Conservation (phyloP, 2,797 vertebrate species). For the Myotis vivesi region DNA sequence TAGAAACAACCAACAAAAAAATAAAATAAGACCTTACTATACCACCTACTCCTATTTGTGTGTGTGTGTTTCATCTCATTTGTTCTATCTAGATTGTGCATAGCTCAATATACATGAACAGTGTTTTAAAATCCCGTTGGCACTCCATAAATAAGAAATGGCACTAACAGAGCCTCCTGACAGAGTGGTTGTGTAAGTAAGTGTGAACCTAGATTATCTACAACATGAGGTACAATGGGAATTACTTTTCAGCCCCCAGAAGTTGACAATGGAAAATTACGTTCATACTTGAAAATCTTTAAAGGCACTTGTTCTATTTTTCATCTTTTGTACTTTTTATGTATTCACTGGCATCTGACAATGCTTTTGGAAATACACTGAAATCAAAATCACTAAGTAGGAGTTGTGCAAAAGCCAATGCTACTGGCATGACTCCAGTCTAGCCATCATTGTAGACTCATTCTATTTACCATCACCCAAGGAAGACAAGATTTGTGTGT, state of each 20-base stretch:
- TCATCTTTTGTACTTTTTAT: neutral
- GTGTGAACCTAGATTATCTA: neutral
- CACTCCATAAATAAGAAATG: neutral
- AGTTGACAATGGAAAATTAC: constrained; percentile 1
- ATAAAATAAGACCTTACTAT: neutral
- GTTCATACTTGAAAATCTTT: neutral
- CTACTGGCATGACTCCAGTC: neutral
- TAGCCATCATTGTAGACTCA: neutral
- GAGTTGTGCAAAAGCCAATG: neutral
- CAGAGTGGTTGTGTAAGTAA: neutral
- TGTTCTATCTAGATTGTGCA: neutral
- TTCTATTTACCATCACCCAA: neutral
- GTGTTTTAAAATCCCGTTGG: neutral
- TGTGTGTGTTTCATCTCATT: neutral
- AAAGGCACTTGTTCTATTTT: constrained; percentile 24
- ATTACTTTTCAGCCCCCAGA: neutral
- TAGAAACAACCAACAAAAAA: neutral
- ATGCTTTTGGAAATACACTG: neutral
- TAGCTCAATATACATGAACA: neutral
- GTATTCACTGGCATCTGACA: neutral
- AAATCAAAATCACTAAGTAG: neutral
- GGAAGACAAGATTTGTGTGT: neutral
- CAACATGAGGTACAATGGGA: neutral
- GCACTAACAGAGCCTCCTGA: neutral
- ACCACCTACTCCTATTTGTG: neutral